Percentiles rank a stretch among this genome's conserved stretches.
Conservation (phyloP, 2,888 invertebrate species). For the Drosophila anomelani region DNA sequence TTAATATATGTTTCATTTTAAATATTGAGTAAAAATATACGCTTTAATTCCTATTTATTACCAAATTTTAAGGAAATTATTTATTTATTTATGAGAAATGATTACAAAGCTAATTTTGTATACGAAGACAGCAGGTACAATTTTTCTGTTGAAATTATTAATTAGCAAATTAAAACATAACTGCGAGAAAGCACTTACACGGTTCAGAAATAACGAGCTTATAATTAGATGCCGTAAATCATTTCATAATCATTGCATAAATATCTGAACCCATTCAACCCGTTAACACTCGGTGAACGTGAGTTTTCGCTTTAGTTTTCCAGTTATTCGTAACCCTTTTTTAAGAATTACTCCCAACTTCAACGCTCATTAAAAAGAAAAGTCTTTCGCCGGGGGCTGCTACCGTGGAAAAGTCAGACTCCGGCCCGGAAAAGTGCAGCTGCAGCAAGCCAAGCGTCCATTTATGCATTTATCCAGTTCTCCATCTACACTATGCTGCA, state of each 20-base stretch:
- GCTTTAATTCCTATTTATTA: too few species aligned
- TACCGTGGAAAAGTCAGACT: constrained; percentile 29
- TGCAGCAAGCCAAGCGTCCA: constrained; percentile 24
- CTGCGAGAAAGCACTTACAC: not conserved
- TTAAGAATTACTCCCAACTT: not conserved
- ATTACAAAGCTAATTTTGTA: not conserved
- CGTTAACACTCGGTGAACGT: not conserved
- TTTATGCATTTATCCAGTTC: constrained; percentile 25
- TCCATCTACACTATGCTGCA: constrained; percentile 30
- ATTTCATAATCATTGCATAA: constrained; percentile 1
- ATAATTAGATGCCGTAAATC: not conserved
- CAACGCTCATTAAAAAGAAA: constrained; percentile 28
- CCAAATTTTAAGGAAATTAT: not conserved
- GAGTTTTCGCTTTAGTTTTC: constrained; percentile 4
- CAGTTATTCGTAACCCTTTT: constrained; percentile 9
- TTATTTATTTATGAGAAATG: not conserved
- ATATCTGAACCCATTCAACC: not conserved
- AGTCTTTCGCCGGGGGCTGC: constrained; percentile 16
- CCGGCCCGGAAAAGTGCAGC: constrained; percentile 20
- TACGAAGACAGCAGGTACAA: too few species aligned
- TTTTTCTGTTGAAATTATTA: not conserved
- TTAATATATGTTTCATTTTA: too few species aligned
- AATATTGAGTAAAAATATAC: too few species aligned
- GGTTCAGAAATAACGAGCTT: not conserved
- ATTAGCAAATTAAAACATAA: not conserved